These are phyloP conservation scores for Paramormyrops kingsleyae DNA, from an alignment of 2,113 vertebrate species.

Conservation along the genomic window DNA sequence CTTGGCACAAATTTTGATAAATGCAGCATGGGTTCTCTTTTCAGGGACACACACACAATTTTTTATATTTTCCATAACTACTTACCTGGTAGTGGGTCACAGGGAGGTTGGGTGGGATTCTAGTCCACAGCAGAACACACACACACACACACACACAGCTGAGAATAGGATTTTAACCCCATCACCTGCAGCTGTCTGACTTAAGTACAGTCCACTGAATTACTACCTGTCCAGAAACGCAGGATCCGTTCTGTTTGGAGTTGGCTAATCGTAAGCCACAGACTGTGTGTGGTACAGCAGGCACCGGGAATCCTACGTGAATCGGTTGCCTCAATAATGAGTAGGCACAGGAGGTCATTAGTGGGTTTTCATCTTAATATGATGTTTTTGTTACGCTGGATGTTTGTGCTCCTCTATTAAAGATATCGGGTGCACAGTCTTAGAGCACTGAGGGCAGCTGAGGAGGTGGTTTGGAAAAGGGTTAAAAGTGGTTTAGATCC, in stretches of 20 bases:
- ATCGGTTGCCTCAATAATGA: not conserved
- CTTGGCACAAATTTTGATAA: not conserved
- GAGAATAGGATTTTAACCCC: not conserved
- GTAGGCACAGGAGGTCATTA: not conserved
- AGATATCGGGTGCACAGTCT: not conserved
- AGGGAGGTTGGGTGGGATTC: not conserved
- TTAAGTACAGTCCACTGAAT: not conserved
- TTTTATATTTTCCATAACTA: not conserved
- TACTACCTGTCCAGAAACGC: not conserved
- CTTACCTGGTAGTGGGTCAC: not conserved
- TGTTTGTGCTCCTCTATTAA: not conserved
- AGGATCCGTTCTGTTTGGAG: not conserved
- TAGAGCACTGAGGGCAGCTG: not conserved
- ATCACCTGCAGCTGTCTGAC: not conserved
- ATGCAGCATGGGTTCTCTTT: not conserved
- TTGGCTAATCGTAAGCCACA: not conserved
- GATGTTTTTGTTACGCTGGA: not conserved
- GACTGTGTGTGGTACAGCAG: not conserved
- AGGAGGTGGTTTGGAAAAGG: not conserved
- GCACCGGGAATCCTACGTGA: not conserved
- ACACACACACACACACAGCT: not conserved
- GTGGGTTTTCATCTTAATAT: not conserved
- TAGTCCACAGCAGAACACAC: not conserved
- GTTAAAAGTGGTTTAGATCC: not conserved
- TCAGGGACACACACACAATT: not conserved